Percentiles rank a stretch among this genome's conserved stretches.
Conservation (phyloP, 2,888 invertebrate species). For the Watsonalla cultraria region DNA sequence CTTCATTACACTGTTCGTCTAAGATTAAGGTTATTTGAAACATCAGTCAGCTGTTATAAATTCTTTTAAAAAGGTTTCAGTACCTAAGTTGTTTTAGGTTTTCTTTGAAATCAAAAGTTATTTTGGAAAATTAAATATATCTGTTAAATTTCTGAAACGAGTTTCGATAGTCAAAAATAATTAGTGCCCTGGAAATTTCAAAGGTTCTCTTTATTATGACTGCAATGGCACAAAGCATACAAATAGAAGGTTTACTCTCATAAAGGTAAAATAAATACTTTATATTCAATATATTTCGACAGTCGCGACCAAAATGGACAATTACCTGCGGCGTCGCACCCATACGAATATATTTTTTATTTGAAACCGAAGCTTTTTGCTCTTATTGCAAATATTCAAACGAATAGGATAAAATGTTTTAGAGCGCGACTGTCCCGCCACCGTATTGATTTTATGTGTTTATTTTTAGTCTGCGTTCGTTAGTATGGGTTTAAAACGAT, state of each 20-base stretch:
- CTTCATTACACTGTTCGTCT: no score
- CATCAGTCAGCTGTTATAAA: no score
- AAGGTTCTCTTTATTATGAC: no score
- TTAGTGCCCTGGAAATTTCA: no score
- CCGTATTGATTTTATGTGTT: not conserved
- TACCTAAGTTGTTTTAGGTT: no score
- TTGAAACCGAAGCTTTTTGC: not conserved
- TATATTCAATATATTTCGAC: not conserved
- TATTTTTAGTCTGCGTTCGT: not conserved
- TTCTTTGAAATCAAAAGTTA: no score
- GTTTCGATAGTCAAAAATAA: no score
- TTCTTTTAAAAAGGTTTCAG: no score
- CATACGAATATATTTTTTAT: not conserved
- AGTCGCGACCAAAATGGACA: not conserved
- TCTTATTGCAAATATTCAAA: not conserved
- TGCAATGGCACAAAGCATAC: not conserved
- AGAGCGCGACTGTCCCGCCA: not conserved
- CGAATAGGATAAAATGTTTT: constrained; percentile 1
- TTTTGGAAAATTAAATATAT: no score
- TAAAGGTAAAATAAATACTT: no score
- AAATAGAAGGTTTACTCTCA: not conserved
- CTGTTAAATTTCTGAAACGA: no score
- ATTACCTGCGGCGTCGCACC: not conserved
- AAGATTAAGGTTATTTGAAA: no score
- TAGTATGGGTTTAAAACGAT: not conserved